Percentiles rank a stretch among this genome's conserved stretches.
Evolutionary conservation across 2,113 vertebrate species (phyloP).

Genomic region (Pimephales promelas): DNA sequence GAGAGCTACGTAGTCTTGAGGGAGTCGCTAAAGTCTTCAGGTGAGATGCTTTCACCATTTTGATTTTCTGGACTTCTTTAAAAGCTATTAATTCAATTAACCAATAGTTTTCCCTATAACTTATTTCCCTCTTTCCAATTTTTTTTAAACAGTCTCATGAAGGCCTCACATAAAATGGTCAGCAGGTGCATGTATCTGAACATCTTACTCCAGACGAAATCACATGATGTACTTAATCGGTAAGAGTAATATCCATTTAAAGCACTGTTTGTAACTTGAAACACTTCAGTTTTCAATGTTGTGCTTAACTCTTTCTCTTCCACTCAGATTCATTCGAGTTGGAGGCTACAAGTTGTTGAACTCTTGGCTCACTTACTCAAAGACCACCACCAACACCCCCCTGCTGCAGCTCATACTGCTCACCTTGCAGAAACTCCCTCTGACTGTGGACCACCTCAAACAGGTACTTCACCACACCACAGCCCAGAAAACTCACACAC

Average conservation of each 20-base stretch:
- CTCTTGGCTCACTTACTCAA: constrained; percentile 90
- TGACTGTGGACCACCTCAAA: constrained; percentile 93
- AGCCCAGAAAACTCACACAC: not conserved
- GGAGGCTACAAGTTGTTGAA: constrained; percentile 94
- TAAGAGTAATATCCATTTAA: constrained; percentile 58
- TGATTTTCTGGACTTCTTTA: not conserved
- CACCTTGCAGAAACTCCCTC: constrained; percentile 90
- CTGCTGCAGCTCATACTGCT: constrained; percentile 91
- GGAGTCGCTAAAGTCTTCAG: constrained; percentile 92
- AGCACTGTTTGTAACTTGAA: not conserved
- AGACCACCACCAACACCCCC: constrained; percentile 86
- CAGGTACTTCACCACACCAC: constrained; percentile 75
- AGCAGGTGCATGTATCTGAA: constrained; percentile 96
- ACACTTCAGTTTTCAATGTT: not conserved
- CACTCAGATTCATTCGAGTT: constrained; percentile 84
- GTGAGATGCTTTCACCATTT: constrained; percentile 65
- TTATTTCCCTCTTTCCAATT: not conserved
- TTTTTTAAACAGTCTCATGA: constrained; percentile 83
- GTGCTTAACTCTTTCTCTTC: not conserved
- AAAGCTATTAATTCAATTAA: not conserved
- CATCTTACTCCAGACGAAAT: constrained; percentile 91
- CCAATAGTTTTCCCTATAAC: not conserved
- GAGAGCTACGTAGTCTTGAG: constrained; percentile 89
- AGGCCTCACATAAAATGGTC: constrained; percentile 93
- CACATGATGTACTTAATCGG: constrained; percentile 87